These are phyloP conservation scores for Desmodus rotundus DNA, from an alignment of 2,113 vertebrate genomes.

Conservation along the genomic window DNA sequence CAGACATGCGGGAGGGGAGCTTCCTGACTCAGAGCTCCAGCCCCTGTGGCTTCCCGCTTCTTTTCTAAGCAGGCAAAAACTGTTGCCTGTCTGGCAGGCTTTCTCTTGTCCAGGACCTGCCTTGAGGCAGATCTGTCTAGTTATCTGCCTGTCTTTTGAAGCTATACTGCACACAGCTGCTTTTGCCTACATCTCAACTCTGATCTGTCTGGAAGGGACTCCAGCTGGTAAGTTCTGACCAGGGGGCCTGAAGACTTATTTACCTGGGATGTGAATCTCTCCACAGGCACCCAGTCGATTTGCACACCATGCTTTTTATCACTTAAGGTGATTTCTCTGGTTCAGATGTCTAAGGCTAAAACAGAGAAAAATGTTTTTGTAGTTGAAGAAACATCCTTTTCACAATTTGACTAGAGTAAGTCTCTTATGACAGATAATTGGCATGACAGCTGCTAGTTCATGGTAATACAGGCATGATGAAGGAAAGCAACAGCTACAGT, in stretches of 20 bases:
- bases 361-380: slow-evolving; percentile 33
- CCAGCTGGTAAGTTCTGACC: slow-evolving; percentile 62
- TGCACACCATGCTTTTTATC: slow-evolving; percentile 56
- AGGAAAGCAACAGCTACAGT: not conserved
- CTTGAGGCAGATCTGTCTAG: slow-evolving; percentile 78
- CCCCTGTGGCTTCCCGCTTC: slow-evolving; percentile 60
- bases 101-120: slow-evolving; percentile 75
- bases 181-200: slow-evolving; percentile 52
- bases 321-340: slow-evolving; percentile 59
- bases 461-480: not conserved
- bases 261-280: slow-evolving; percentile 58
- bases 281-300: slow-evolving; percentile 28
- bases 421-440: slow-evolving; percentile 32
- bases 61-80: slow-evolving; percentile 71
- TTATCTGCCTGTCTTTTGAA: slow-evolving; percentile 81
- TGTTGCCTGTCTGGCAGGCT: slow-evolving; percentile 68
- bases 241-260: slow-evolving; percentile 74
- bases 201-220: slow-evolving; percentile 71
- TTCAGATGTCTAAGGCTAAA: slow-evolving; percentile 40
- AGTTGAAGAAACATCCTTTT: slow-evolving; percentile 48
- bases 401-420: slow-evolving; percentile 42
- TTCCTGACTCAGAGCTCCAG: slow-evolving; percentile 58
- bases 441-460: not conserved
- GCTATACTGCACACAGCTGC: slow-evolving; percentile 52
- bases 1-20: slow-evolving; percentile 21